Evolutionary conservation across 2,888 invertebrate genomes (phyloP).

Genomic region (Eristalis intricaria): DNA sequence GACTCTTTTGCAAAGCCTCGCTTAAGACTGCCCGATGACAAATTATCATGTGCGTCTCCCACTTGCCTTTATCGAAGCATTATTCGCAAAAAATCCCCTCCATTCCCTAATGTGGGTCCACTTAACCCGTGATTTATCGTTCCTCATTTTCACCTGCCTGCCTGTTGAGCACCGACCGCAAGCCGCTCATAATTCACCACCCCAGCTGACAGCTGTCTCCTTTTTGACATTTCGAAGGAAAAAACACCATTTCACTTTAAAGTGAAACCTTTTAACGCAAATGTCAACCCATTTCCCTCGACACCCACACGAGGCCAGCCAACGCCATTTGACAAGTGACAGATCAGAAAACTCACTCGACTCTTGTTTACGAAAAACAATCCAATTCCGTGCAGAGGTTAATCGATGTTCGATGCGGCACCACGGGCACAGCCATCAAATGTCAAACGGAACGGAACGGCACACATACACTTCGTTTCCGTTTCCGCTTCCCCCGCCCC

Average conservation of each 20-base stretch:
- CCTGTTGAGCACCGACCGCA: not conserved
- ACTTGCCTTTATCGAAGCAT: too few species aligned
- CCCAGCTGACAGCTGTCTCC: not conserved
- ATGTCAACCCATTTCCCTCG: not conserved
- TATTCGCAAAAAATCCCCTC: too few species aligned
- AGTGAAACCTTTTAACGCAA: not conserved
- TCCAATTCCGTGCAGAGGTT: not conserved
- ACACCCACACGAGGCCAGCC: not conserved
- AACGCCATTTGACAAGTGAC: not conserved
- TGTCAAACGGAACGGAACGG: not conserved
- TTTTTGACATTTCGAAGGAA: not conserved
- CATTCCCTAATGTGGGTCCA: not conserved
- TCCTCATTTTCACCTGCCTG: not conserved
- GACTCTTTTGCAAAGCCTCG: too few species aligned
- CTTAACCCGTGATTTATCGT: not conserved
- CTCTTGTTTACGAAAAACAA: not conserved
- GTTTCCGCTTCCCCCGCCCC: not conserved
- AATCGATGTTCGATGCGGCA: not conserved
- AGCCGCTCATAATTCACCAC: not conserved
- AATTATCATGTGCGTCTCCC: too few species aligned
- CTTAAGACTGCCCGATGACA: too few species aligned
- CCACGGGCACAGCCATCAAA: not conserved
- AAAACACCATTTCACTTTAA: not conserved
- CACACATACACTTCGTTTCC: not conserved
- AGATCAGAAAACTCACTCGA: not conserved